phyloP scores from a whole-genome alignment of 2,113 vertebrate genomes.

The Eidolon helvum region DNA sequence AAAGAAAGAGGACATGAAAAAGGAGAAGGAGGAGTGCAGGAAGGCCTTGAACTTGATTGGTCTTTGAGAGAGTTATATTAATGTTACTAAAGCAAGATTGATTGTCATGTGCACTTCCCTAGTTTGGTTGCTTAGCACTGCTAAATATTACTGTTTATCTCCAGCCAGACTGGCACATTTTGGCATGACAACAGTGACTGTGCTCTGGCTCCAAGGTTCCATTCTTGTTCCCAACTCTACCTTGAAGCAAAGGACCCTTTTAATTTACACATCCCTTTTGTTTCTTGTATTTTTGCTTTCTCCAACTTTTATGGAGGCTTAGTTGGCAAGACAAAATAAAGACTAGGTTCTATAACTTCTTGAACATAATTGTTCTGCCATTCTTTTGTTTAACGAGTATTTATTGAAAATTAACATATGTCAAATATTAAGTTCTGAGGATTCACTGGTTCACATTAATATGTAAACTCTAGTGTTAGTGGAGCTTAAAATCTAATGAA shows the following conservation, averaged over 20 bases:
- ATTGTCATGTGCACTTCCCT: background rate
- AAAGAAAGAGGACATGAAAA: background rate
- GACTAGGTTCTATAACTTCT: background rate
- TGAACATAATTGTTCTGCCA: background rate
- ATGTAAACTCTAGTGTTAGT: background rate
- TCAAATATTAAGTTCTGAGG: background rate
- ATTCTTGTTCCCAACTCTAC: background rate
- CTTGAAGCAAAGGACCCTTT: background rate
- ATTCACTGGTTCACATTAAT: background rate
- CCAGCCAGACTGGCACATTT: background rate
- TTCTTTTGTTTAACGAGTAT: background rate
- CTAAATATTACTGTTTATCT: background rate
- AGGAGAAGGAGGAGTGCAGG: background rate
- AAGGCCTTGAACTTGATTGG: background rate
- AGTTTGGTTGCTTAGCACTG: background rate
- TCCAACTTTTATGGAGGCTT: background rate
- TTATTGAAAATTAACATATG: background rate
- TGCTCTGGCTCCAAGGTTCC: background rate
- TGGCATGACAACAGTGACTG: background rate
- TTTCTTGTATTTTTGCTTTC: background rate
- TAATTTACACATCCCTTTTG: background rate
- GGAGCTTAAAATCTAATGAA: background rate
- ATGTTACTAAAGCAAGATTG: background rate
- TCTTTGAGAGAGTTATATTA: background rate
- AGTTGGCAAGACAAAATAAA: background rate